A percentile compares a stretch with the other conserved stretches of the same genome.
Evolutionary conservation across 2,113 vertebrate species (phyloP).

Genomic region (Martes martes): DNA sequence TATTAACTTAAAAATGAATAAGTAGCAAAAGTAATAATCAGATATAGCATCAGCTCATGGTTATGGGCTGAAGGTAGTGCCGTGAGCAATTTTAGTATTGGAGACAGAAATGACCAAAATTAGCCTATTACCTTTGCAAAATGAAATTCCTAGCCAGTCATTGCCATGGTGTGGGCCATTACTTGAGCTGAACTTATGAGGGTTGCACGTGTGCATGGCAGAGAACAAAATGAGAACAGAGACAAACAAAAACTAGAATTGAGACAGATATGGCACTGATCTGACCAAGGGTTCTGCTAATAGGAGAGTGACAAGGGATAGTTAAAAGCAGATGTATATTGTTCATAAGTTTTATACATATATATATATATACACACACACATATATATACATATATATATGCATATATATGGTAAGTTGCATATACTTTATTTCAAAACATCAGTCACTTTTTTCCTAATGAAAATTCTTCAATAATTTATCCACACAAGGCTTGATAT

Average conservation of each 20-base stretch:
- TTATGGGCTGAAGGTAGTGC: neutral
- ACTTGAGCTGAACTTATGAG: neutral
- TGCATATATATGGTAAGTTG: neutral
- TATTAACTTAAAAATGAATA: neutral
- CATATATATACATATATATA: neutral
- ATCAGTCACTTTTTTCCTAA: slow-evolving; percentile 16
- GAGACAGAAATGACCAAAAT: neutral
- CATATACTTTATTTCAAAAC: neutral
- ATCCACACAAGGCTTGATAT: neutral
- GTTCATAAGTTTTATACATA: neutral
- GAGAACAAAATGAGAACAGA: neutral
- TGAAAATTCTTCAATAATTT: slow-evolving; percentile 34
- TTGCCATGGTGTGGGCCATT: neutral
- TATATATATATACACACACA: neutral
- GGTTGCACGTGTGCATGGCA: neutral
- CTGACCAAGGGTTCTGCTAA: neutral
- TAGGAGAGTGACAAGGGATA: neutral
- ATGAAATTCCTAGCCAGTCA: neutral
- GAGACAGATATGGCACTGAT: neutral
- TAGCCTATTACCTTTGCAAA: neutral
- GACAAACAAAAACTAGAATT: neutral
- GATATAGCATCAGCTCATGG: neutral
- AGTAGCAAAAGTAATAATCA: slow-evolving; percentile 9
- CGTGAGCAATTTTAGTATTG: neutral
- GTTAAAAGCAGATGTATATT: neutral